Conservation (phyloP, 37 sponge, comb jelly and placozoan species). For the Halisarca cf. caerulea region DNA sequence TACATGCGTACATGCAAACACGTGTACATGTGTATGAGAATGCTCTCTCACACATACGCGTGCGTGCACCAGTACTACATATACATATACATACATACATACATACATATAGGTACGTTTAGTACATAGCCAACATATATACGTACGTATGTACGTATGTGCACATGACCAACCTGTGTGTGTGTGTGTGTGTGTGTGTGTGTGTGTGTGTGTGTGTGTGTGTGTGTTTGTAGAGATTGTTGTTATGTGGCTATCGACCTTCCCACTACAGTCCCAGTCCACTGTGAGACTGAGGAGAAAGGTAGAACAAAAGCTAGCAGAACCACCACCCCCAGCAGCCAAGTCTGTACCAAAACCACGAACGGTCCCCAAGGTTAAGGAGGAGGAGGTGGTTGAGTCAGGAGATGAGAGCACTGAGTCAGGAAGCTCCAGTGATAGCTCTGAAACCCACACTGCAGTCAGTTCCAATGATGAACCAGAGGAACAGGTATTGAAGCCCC, state of each 20-base stretch:
- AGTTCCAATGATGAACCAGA: neutral
- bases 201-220: neutral
- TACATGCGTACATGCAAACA: too few relatives aligned
- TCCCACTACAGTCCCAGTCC: neutral
- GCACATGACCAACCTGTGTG: neutral
- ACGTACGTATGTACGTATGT: neutral
- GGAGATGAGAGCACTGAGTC: constrained; percentile 1
- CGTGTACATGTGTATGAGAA: too few relatives aligned
- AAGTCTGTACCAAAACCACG: neutral
- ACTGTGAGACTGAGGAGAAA: neutral
- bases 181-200: neutral
- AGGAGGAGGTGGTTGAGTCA: neutral
- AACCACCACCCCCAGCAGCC: neutral
- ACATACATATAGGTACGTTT: too few relatives aligned
- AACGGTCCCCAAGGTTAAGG: neutral
- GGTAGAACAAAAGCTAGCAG: neutral
- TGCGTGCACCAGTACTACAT: too few relatives aligned
- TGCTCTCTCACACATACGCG: too few relatives aligned
- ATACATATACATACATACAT: too few relatives aligned
- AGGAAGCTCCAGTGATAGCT: neutral
- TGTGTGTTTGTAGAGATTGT: neutral
- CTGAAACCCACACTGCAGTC: constrained; percentile 2
- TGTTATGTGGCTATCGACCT: neutral
- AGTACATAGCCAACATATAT: neutral
- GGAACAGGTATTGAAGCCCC: neutral